Conservation (phyloP, 2,888 invertebrate species). For the Amblyjoppa fuscipennis region DNA sequence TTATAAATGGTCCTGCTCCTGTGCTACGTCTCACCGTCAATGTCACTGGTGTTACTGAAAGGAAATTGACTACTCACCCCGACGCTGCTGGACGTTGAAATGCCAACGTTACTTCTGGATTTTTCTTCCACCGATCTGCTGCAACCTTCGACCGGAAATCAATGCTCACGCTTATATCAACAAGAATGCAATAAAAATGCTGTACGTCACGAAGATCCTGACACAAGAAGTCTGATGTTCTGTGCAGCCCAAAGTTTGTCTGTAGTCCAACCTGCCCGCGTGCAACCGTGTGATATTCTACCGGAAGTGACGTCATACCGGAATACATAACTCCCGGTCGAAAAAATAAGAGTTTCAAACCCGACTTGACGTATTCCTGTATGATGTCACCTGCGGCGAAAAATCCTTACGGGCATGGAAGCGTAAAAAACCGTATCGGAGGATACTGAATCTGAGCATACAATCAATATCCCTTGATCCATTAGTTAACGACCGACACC, state of each 20-base stretch:
- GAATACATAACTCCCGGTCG: too few relatives aligned
- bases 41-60: conserved; percentile 81
- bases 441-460: background rate
- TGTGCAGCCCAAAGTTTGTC: too few relatives aligned
- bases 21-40: conserved; percentile 71
- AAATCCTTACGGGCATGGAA: too few relatives aligned
- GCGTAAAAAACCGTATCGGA: background rate
- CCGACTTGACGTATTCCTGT: too few relatives aligned
- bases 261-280: too few relatives aligned
- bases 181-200: background rate
- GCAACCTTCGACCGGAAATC: conserved; percentile 11
- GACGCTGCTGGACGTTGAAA: conserved; percentile 26
- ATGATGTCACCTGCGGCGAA: too few relatives aligned
- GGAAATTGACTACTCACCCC: conserved; percentile 83
- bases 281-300: background rate
- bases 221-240: too few relatives aligned
- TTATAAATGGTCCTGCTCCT: conserved; percentile 83
- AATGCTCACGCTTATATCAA: background rate
- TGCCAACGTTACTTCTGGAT: conserved; percentile 32
- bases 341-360: too few relatives aligned
- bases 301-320: too few relatives aligned
- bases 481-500: background rate
- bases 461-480: background rate
- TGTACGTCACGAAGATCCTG: background rate
- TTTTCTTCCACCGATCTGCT: conserved; percentile 17